These are phyloP conservation scores for Oncorhynchus nerka DNA, from an alignment of 2,113 vertebrate genomes.

Conservation along the genomic window DNA sequence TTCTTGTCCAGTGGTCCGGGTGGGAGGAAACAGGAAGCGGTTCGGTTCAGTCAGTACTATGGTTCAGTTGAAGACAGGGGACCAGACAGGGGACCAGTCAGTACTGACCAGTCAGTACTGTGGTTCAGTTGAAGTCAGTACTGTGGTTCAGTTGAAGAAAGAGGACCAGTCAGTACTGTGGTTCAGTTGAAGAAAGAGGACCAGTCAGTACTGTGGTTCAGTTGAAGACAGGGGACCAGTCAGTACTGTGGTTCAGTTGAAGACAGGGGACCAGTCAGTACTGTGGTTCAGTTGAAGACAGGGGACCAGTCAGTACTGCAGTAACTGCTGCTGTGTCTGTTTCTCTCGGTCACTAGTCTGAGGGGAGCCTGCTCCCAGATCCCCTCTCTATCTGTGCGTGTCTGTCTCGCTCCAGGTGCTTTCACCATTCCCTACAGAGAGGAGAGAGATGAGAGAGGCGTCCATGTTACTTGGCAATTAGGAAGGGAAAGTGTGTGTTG, in stretches of 20 bases:
- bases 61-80: too few species aligned
- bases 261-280: too few species aligned
- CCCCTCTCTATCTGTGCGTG: constrained; percentile 51
- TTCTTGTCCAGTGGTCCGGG: constrained; percentile 9
- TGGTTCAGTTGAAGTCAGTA: too few species aligned
- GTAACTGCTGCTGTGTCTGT: constrained; percentile 36
- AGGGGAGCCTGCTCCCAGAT: constrained; percentile 39
- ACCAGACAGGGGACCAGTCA: too few species aligned
- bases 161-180: too few species aligned
- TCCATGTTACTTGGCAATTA: neutral
- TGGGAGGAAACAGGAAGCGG: constrained; percentile 32
- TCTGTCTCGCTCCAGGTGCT: constrained; percentile 52
- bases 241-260: too few species aligned
- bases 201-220: too few species aligned
- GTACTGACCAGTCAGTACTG: too few species aligned
- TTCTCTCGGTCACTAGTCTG: constrained; percentile 42
- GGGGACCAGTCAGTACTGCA: constrained; percentile 16
- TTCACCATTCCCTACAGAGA: constrained; percentile 69
- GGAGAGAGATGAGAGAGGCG: neutral
- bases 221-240: too few species aligned
- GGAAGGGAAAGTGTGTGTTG: neutral
- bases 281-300: too few species aligned
- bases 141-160: too few species aligned
- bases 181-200: too few species aligned
- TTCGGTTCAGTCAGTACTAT: constrained; percentile 26